phyloP scores from a whole-genome alignment of 2,113 vertebrate species.

The Phaethornis superciliosus region DNA sequence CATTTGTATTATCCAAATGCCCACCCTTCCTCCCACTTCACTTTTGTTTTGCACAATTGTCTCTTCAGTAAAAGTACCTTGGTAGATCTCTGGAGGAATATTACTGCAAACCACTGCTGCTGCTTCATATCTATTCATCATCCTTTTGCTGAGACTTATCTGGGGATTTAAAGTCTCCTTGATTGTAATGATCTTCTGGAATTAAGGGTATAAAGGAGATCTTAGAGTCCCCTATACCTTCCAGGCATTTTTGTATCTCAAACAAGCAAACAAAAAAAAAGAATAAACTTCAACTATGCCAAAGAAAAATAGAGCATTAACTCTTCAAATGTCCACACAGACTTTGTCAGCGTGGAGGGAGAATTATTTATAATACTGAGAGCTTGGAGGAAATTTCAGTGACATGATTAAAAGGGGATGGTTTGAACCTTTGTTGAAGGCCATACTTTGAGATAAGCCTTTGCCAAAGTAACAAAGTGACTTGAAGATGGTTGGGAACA shows the following conservation, averaged over 20 bases:
- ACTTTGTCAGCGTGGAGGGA: background rate
- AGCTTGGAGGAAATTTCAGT: background rate
- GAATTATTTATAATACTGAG: background rate
- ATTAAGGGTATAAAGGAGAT: conserved; percentile 56
- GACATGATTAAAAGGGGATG: background rate
- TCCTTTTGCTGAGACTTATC: conserved; percentile 51
- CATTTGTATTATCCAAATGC: background rate
- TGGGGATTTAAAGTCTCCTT: conserved; percentile 54
- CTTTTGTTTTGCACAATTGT: conserved; percentile 2
- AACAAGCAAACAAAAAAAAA: conserved; percentile 13
- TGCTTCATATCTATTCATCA: conserved; percentile 43
- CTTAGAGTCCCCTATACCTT: conserved; percentile 28
- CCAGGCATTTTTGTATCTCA: conserved; percentile 4
- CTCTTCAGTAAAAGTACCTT: background rate
- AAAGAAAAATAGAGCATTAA: background rate
- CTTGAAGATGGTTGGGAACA: background rate
- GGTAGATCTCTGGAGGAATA: background rate
- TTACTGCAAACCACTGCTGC: background rate
- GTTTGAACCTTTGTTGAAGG: background rate
- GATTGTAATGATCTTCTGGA: conserved; percentile 61
- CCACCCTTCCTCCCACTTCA: background rate
- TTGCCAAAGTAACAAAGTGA: background rate
- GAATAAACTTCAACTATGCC: conserved; percentile 27
- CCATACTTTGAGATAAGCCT: background rate
- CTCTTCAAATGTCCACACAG: background rate